These are phyloP conservation scores for Danio aesculapii DNA, from an alignment of 2,797 vertebrate genomes.

Conservation along the genomic window DNA sequence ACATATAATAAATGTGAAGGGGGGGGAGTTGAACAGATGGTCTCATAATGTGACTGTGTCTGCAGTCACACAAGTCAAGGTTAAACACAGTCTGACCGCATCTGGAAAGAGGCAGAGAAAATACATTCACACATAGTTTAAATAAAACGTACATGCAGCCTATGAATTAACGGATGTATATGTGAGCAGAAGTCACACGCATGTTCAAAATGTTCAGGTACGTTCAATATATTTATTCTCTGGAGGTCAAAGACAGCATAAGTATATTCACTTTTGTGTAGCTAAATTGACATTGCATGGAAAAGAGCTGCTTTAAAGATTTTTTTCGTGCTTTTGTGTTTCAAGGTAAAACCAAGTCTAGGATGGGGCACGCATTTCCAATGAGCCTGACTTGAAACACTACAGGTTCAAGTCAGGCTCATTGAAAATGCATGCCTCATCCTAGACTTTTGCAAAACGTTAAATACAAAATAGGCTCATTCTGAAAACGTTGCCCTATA, in stretches of 20 bases:
- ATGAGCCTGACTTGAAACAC: no score
- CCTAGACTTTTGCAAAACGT: no score
- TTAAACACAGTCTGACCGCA: slow-evolving; percentile 47
- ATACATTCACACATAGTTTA: slow-evolving; percentile 7
- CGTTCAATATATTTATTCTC: neutral
- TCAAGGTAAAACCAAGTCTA: neutral
- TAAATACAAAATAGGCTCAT: no score
- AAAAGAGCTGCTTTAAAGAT: neutral
- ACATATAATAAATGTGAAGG: slow-evolving; percentile 30
- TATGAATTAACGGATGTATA: no score
- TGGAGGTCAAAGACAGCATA: neutral
- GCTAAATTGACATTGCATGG: neutral
- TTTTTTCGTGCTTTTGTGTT: neutral
- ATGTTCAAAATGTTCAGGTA: neutral
- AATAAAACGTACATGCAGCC: neutral
- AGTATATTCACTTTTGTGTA: no score
- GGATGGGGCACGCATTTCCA: no score
- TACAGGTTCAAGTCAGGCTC: no score
- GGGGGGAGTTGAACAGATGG: slow-evolving; percentile 48
- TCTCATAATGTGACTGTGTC: slow-evolving; percentile 45
- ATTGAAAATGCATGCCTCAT: no score
- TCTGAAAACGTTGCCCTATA: no score
- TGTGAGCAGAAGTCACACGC: neutral
- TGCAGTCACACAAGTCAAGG: slow-evolving; percentile 49
- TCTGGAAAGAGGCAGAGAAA: slow-evolving; percentile 30